A percentile compares a stretch with the other conserved stretches of the same genome.
phyloP scores from a whole-genome alignment of 2,797 vertebrate genomes.

The Typhlichthys subterraneus region DNA sequence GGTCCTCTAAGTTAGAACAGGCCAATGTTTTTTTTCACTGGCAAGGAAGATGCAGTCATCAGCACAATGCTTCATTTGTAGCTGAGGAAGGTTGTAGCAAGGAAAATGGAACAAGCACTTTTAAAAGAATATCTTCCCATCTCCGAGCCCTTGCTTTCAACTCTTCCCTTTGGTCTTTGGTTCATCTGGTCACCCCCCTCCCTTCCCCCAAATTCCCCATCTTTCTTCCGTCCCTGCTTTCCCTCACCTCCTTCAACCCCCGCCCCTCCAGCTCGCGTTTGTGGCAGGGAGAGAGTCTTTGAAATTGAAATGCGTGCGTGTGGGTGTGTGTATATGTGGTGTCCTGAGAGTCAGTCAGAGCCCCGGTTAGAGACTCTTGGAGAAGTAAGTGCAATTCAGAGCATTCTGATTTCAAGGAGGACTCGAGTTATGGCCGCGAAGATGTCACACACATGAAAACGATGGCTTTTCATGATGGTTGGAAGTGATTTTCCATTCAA shows the following conservation, averaged over 20 bases:
- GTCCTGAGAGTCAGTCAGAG: constrained; percentile 27
- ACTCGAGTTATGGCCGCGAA: constrained; percentile 15
- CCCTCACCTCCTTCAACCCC: background rate
- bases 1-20: background rate
- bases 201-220: constrained; percentile 2
- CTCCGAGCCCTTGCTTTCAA: constrained; percentile 4
- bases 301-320: constrained; percentile 19
- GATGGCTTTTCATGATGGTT: constrained; percentile 10
- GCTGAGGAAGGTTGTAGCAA: constrained; percentile 36
- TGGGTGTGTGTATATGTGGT: constrained; percentile 22
- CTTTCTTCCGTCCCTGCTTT: background rate
- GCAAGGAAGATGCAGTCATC: constrained; percentile 41
- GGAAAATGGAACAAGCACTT: constrained; percentile 23
- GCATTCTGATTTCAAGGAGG: constrained; percentile 12
- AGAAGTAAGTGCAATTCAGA: constrained; percentile 32
- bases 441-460: background rate
- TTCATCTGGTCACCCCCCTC: constrained; percentile 6
- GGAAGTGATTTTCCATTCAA: background rate
- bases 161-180: constrained; percentile 12
- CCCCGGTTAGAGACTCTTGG: constrained; percentile 7
- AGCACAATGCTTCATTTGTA: constrained; percentile 20
- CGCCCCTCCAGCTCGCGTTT: background rate
- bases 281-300: constrained; percentile 26
- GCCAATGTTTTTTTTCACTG: constrained; percentile 9
- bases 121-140: constrained; percentile 16